phyloP scores from a whole-genome alignment of 2,888 invertebrate species.

The Scaptomyza polygonia region DNA sequence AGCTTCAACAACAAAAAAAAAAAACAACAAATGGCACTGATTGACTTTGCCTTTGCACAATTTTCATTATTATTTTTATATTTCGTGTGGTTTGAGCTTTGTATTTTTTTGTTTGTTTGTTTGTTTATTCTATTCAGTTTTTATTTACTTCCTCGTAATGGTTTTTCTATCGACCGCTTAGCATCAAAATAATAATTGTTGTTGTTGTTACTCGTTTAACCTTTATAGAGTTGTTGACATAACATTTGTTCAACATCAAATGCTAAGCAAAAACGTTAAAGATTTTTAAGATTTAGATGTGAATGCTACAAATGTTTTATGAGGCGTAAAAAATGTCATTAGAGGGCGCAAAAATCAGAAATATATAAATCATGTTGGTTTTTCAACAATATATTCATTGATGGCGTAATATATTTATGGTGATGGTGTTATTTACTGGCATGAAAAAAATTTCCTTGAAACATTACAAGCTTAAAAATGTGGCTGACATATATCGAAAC shows the following conservation, averaged over 20 bases:
- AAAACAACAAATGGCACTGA: slow-evolving; percentile 56
- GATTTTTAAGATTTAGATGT: slow-evolving; percentile 35
- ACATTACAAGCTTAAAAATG: neutral
- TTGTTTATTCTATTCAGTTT: slow-evolving; percentile 51
- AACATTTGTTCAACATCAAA: too few species aligned
- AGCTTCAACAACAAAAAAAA: slow-evolving; percentile 13
- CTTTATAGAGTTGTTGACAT: slow-evolving; percentile 43
- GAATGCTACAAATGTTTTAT: slow-evolving; percentile 45
- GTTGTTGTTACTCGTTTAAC: slow-evolving; percentile 45
- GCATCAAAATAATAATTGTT: slow-evolving; percentile 38
- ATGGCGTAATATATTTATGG: slow-evolving; percentile 5
- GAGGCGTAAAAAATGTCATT: slow-evolving; percentile 67
- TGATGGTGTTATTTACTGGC: neutral
- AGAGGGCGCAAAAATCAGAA: slow-evolving; percentile 22
- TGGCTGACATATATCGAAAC: neutral
- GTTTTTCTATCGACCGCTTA: slow-evolving; percentile 56
- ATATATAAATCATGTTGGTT: slow-evolving; percentile 42
- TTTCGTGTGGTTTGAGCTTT: slow-evolving; percentile 27
- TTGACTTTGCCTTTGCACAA: slow-evolving; percentile 68
- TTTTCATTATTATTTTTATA: slow-evolving; percentile 67
- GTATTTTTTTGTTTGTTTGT: slow-evolving; percentile 19
- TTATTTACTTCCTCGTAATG: slow-evolving; percentile 56
- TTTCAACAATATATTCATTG: neutral
- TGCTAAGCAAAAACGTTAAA: slow-evolving; percentile 9
- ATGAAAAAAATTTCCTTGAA: neutral